Conservation (phyloP, 1,140 invertebrate genomes). For the Zaprionus camerounensis region DNA sequence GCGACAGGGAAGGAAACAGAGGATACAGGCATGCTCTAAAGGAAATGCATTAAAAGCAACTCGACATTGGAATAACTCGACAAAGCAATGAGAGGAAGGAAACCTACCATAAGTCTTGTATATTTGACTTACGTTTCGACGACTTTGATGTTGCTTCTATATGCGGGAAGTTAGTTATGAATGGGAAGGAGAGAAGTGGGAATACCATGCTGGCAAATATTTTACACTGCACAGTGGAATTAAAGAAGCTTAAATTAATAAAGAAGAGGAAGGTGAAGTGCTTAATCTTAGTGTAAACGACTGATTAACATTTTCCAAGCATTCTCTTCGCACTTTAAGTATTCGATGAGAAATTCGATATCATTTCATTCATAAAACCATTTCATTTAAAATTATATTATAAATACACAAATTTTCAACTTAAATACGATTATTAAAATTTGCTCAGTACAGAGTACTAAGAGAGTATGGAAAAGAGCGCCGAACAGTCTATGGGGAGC, state of each 20-base stretch:
- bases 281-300: too few relatives aligned
- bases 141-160: slow-evolving; percentile 71
- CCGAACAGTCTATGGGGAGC: too few relatives aligned
- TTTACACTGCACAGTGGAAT: too few relatives aligned
- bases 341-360: too few relatives aligned
- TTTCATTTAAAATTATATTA: too few relatives aligned
- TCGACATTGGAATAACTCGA: slow-evolving; percentile 23
- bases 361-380: too few relatives aligned
- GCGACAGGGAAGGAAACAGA: background rate
- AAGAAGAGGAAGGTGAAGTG: too few relatives aligned
- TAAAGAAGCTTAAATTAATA: too few relatives aligned
- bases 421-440: slow-evolving; percentile 79
- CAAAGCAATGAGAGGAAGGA: background rate
- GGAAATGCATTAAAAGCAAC: slow-evolving; percentile 66
- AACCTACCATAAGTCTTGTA: background rate
- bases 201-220: too few relatives aligned
- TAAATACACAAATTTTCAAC: slow-evolving; percentile 81
- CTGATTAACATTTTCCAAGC: too few relatives aligned
- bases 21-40: slow-evolving; percentile 32
- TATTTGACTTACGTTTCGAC: slow-evolving; percentile 78
- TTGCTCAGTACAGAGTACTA: slow-evolving; percentile 30
- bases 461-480: too few relatives aligned
- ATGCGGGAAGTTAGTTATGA: background rate
- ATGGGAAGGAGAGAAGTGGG: background rate
- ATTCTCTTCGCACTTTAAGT: too few relatives aligned